Evolutionary conservation across 2,797 vertebrate genomes (phyloP).

Genomic region (Squalus acanthias): DNA sequence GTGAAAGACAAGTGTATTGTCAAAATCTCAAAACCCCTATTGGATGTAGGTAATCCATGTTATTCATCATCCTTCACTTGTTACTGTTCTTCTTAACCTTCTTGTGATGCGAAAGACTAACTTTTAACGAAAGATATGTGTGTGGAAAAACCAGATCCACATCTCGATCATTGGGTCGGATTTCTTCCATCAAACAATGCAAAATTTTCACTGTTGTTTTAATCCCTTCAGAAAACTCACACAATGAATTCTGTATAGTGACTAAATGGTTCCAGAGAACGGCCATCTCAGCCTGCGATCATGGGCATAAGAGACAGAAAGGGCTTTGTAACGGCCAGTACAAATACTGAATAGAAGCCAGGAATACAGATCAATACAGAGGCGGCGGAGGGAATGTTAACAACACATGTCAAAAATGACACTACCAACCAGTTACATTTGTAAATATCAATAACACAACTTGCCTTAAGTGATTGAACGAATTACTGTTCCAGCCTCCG

Average conservation of each 20-base stretch:
- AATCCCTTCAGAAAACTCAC: constrained; percentile 20
- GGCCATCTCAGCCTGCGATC: not conserved
- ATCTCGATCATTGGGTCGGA: not conserved
- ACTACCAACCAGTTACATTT: not conserved
- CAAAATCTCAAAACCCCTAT: not conserved
- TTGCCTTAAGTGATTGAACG: not conserved
- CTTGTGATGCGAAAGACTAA: not conserved
- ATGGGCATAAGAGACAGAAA: not conserved
- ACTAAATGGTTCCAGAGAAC: not conserved
- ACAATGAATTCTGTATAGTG: constrained; percentile 26
- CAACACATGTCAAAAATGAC: not conserved
- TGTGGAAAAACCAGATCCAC: not conserved
- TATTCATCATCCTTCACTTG: not conserved
- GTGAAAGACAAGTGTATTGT: not conserved
- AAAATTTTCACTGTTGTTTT: constrained; percentile 15
- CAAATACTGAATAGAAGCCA: not conserved
- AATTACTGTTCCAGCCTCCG: not conserved
- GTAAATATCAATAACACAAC: not conserved
- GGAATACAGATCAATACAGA: not conserved
- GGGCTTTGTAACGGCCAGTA: not conserved
- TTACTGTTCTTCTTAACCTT: not conserved
- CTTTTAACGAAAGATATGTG: not conserved
- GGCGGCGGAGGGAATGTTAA: constrained; percentile 5
- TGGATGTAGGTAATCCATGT: not conserved
- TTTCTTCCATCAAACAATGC: constrained; percentile 3